These are phyloP conservation scores for Malurus splendens DNA, from an alignment of 2,797 vertebrate genomes.

Conservation along the genomic window DNA sequence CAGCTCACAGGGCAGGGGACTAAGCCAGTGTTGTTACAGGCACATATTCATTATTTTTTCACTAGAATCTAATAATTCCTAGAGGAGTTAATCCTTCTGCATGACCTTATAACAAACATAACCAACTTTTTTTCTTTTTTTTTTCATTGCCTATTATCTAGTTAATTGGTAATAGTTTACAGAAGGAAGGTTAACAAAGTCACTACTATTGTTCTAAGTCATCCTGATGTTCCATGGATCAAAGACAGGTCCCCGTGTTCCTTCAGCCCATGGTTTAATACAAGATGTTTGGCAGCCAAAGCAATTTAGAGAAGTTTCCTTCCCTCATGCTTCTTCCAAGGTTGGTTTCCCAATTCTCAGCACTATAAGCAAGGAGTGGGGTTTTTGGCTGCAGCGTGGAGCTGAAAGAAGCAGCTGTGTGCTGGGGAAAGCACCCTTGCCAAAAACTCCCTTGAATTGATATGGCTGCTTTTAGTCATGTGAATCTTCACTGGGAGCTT, in stretches of 20 bases:
- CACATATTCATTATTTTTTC: background rate
- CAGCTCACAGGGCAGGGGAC: background rate
- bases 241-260: background rate
- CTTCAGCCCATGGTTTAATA: background rate
- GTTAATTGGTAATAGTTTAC: background rate
- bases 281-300: background rate
- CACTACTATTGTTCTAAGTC: background rate
- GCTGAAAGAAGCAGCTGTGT: background rate
- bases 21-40: fast-evolving
- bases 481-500: background rate
- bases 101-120: background rate
- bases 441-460: background rate
- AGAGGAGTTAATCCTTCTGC: background rate
- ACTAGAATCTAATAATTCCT: background rate
- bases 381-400: background rate
- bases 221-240: background rate
- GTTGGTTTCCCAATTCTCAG: background rate
- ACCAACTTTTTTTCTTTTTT: background rate
- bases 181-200: background rate
- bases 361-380: fast-evolving
- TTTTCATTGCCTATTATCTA: background rate
- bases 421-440: background rate
- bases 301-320: background rate
- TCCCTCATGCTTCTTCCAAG: background rate
- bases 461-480: fast-evolving